Percentiles rank a stretch among this genome's conserved stretches.
These are phyloP conservation scores for Tortrix viridana DNA, from an alignment of 2,888 invertebrate species.

Conservation along the genomic window DNA sequence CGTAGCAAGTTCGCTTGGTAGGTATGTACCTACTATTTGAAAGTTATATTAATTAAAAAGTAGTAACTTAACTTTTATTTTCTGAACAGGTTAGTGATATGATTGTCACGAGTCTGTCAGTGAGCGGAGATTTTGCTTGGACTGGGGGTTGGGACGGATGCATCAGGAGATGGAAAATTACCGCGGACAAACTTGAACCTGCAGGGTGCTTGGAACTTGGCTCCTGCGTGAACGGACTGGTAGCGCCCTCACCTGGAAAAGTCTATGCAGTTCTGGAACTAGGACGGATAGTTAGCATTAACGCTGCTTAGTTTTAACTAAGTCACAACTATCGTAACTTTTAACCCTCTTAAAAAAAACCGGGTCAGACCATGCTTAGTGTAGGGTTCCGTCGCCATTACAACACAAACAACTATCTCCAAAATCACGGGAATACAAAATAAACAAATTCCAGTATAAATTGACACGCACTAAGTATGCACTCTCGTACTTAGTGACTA, in stretches of 20 bases:
- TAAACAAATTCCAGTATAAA: too few species aligned
- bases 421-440: too few species aligned
- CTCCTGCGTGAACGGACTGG: constrained; percentile 68
- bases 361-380: too few species aligned
- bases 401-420: too few species aligned
- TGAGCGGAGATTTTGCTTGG: constrained; percentile 73
- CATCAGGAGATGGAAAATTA: constrained; percentile 72
- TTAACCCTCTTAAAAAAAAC: too few species aligned
- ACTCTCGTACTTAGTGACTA: too few species aligned
- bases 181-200: constrained; percentile 58
- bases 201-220: constrained; percentile 69
- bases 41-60: too few species aligned
- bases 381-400: too few species aligned
- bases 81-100: constrained; percentile 70
- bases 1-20: too few species aligned
- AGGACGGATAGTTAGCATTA: constrained; percentile 58
- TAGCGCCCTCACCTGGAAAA: constrained; percentile 47
- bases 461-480: too few species aligned
- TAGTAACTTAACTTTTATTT: not conserved
- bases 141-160: constrained; percentile 85
- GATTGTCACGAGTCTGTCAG: constrained; percentile 78
- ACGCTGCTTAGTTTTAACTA: constrained; percentile 34
- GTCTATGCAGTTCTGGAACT: constrained; percentile 64
- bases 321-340: too few species aligned
- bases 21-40: too few species aligned